These are phyloP conservation scores for Crocallis elinguaria DNA, from an alignment of 2,888 invertebrate species.

Conservation along the genomic window DNA sequence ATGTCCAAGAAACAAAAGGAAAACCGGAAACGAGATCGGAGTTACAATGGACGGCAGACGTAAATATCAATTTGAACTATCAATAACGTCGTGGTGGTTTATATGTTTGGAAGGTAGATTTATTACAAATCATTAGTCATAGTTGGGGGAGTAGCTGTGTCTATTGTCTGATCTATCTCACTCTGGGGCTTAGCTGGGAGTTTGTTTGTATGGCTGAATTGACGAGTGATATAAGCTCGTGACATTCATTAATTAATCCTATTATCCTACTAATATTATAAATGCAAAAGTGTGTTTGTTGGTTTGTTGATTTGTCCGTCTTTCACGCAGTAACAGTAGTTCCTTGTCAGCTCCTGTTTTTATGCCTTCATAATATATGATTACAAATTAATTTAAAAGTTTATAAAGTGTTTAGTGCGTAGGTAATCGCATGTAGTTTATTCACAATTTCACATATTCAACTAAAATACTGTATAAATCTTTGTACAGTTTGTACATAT, in stretches of 20 bases:
- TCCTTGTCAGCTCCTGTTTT: too few relatives aligned
- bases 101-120: slow-evolving; percentile 33
- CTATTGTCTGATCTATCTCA: slow-evolving; percentile 37
- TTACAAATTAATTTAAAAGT: too few relatives aligned
- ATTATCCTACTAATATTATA: too few relatives aligned
- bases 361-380: too few relatives aligned
- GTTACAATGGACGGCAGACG: slow-evolving; percentile 40
- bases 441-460: too few relatives aligned
- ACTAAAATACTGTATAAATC: too few relatives aligned
- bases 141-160: slow-evolving; percentile 31
- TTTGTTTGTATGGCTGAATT: slow-evolving; percentile 19
- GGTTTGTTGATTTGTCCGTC: too few relatives aligned
- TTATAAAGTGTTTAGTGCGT: too few relatives aligned
- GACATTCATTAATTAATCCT: slow-evolving; percentile 66
- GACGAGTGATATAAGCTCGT: slow-evolving; percentile 51
- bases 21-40: slow-evolving; percentile 48
- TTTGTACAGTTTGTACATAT: too few relatives aligned
- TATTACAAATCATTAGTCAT: slow-evolving; percentile 40
- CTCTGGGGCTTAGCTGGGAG: slow-evolving; percentile 21
- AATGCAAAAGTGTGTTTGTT: too few relatives aligned
- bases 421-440: too few relatives aligned
- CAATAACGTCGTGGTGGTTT: slow-evolving; percentile 38
- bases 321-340: too few relatives aligned
- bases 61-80: slow-evolving; percentile 48
- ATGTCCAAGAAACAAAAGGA: slow-evolving; percentile 64